Evolutionary conservation across 2,797 vertebrate genomes (phyloP).

Genomic region (Chromis chromis): DNA sequence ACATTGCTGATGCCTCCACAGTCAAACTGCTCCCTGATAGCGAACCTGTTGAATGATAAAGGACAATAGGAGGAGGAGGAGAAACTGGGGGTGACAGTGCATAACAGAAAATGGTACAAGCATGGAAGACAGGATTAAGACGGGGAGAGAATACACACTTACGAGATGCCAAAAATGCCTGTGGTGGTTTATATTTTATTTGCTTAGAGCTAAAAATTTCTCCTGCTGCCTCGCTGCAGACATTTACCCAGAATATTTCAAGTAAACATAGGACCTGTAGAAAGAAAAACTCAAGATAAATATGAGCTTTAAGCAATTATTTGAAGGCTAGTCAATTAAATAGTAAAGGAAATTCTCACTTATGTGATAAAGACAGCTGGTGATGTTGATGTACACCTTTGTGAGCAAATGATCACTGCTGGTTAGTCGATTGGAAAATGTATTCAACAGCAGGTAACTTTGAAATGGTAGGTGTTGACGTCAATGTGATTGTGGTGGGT

Average conservation of each 20-base stretch:
- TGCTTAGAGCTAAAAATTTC: background rate
- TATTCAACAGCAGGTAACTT: constrained; percentile 11
- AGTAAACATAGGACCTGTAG: background rate
- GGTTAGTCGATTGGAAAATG: constrained; percentile 1
- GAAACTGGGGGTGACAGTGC: background rate
- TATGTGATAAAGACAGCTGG: constrained; percentile 14
- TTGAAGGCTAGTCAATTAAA: constrained; percentile 13
- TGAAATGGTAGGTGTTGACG: constrained; percentile 12
- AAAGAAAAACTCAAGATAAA: constrained; percentile 14
- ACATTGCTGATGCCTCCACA: background rate
- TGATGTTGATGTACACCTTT: constrained; percentile 28
- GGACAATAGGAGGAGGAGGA: background rate
- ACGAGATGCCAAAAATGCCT: too few species aligned
- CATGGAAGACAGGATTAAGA: too few species aligned
- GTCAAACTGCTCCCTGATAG: background rate
- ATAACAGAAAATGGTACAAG: background rate
- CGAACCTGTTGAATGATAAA: background rate
- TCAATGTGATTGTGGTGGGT: constrained; percentile 15
- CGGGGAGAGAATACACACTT: too few species aligned
- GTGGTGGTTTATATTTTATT: too few species aligned
- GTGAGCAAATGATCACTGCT: constrained; percentile 9
- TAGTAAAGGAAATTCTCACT: background rate
- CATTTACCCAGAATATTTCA: background rate
- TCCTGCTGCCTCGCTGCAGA: background rate
- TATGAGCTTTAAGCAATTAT: constrained; percentile 12